Base-by-base conservation (phyloP, 2,888 invertebrate species). In the Eustalomyia histrio region DNA sequence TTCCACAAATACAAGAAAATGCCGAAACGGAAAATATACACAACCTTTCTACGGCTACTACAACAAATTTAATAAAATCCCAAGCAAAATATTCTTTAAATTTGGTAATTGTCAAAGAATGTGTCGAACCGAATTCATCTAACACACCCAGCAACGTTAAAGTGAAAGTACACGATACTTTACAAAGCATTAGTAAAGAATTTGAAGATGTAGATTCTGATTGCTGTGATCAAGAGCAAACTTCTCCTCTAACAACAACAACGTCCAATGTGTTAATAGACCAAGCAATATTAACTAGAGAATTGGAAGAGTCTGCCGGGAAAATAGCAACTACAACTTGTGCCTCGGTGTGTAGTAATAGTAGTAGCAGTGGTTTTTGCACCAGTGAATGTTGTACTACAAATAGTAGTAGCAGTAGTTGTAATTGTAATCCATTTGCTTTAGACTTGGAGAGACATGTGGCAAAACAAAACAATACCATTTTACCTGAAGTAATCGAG, bases 401-500 rank as follows among this genome's bases (percentile, higher is more conserved):
- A 79, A 85, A 83, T 61, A 81, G 82, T 76, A 83, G 84, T 79
- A 85, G 83, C 24, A 85, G 83, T 61, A 78, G 80, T 65, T 84
- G 83, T 63, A 84, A 82, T 79, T 83, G 82, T 63, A 83, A 80
- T 72, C 79, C 79, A 63, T 80, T 80, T 35, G 52, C 58, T 47
- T 61, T 81, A 21, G 83, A 73, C 64, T 55, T 83, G 57, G 78
- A 78, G 12, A 63, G 60, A 21, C 80, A 75, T 53, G 50, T 60
- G 14, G 47, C 68, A 29, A 29, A 29, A 63, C 53, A 57, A 29
- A 60, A 17, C 21, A 43, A 29, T 29, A 29, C 29, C 29, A 29
- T 24, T 35, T 33, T 60, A 53, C 71, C 60, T 9, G 75, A 82
- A 61, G 33, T 65, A 50, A 29, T 29, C 29, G 29, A 29, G 29